These are phyloP conservation scores for Flexamia atlantica DNA, from an alignment of 2,888 invertebrate genomes.

Conservation along the genomic window DNA sequence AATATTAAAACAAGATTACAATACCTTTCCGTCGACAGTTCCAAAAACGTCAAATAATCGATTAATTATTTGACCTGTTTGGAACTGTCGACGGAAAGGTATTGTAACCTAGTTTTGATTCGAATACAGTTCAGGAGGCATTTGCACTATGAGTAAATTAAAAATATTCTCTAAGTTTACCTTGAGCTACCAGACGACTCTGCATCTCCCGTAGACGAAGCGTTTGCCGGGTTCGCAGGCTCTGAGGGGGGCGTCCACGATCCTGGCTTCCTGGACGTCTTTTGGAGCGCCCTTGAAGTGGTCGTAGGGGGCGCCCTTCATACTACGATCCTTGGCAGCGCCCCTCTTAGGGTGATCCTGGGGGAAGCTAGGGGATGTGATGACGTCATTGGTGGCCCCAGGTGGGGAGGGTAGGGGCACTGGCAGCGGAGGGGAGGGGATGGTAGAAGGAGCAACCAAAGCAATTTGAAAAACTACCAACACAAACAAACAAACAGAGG, in stretches of 20 bases:
- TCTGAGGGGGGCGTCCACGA: not conserved
- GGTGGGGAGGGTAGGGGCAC: not conserved
- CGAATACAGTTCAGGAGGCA: too few relatives aligned
- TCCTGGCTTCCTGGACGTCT: not conserved
- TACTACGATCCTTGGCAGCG: too few relatives aligned
- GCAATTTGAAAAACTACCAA: not conserved
- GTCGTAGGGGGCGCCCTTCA: not conserved
- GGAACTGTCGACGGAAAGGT: too few relatives aligned
- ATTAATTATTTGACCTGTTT: too few relatives aligned
- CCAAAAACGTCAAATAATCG: too few relatives aligned
- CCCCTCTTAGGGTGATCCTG: not conserved
- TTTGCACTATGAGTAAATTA: too few relatives aligned
- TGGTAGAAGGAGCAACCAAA: not conserved
- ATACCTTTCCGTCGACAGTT: too few relatives aligned
- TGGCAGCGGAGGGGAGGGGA: not conserved
- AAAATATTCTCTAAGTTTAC: too few relatives aligned
- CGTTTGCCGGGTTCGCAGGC: not conserved
- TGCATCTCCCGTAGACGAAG: not conserved
- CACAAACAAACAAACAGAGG: not conserved
- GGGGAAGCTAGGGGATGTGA: too few relatives aligned
- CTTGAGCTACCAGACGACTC: not conserved
- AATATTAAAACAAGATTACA: too few relatives aligned
- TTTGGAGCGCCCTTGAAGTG: not conserved
- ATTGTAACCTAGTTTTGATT: too few relatives aligned
- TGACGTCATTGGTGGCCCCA: not conserved